Conservation (phyloP, 2,888 invertebrate genomes). For the Hofmannophila pseudospretella region DNA sequence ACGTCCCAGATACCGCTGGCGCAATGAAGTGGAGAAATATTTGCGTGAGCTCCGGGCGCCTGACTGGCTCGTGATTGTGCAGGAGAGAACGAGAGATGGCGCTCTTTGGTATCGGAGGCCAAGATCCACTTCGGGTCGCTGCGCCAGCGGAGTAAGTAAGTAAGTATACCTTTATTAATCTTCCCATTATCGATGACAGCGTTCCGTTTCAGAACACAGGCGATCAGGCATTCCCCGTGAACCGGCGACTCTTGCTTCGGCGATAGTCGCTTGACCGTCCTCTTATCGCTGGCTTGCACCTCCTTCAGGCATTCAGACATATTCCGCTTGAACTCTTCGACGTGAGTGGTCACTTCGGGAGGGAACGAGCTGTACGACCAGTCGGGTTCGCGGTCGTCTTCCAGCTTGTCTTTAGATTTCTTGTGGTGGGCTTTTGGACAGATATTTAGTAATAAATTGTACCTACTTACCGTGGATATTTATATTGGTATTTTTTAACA, state of each 20-base stretch:
- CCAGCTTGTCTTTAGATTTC: too few relatives aligned
- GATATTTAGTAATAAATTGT: too few relatives aligned
- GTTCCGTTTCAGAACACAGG: conserved; percentile 62
- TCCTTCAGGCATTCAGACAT: conserved; percentile 66
- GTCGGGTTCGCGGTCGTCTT: conserved; percentile 38
- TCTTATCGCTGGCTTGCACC: conserved; percentile 49
- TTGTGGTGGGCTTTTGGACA: conserved; percentile 18
- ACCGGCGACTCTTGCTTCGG: conserved; percentile 58
- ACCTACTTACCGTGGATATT: too few relatives aligned
- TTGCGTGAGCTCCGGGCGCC: too few relatives aligned
- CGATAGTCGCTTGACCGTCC: conserved; percentile 46
- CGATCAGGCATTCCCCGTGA: conserved; percentile 64
- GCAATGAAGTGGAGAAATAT: too few relatives aligned
- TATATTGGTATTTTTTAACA: too few relatives aligned
- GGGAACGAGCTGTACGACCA: conserved; percentile 76
- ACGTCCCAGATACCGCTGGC: too few relatives aligned
- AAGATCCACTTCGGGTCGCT: too few relatives aligned
- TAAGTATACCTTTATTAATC: conserved; percentile 64
- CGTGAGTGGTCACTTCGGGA: conserved; percentile 42
- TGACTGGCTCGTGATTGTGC: too few relatives aligned
- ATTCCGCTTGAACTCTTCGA: conserved; percentile 54
- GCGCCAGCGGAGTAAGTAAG: too few relatives aligned
- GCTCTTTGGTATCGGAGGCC: too few relatives aligned
- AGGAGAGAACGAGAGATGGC: too few relatives aligned
- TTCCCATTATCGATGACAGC: conserved; percentile 56